These are phyloP conservation scores for Fabriciana adippe DNA, from an alignment of 2,888 invertebrate genomes.

Conservation along the genomic window DNA sequence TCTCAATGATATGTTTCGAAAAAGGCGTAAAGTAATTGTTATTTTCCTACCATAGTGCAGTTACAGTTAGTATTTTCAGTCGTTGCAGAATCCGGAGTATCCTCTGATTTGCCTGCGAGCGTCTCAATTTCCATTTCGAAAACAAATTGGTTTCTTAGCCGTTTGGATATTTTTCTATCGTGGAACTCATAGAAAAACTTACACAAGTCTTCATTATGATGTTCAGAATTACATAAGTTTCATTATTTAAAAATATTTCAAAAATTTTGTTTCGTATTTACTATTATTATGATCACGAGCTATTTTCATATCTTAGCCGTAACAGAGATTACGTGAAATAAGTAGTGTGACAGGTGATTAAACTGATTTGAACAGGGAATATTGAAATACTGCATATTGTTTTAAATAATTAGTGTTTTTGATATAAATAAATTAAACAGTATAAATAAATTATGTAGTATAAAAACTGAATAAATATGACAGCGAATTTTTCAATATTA, in stretches of 20 bases:
- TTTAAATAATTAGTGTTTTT: too few species aligned
- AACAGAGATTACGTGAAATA: too few species aligned
- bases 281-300: too few species aligned
- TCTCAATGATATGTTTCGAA: not conserved
- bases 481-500: too few species aligned
- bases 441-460: too few species aligned
- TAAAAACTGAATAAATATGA: too few species aligned
- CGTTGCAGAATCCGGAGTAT: constrained; percentile 8
- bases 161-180: constrained; percentile 15
- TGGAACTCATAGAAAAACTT: constrained; percentile 2
- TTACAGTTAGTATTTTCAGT: constrained; percentile 7
- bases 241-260: constrained; percentile 6
- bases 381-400: too few species aligned
- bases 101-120: constrained; percentile 12
- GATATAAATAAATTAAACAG: too few species aligned
- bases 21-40: constrained; percentile 4
- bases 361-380: too few species aligned
- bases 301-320: too few species aligned
- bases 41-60: not conserved
- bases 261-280: too few species aligned
- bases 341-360: too few species aligned
- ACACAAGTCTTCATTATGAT: not conserved
- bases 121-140: constrained; percentile 24
- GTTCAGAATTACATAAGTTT: not conserved
- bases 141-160: constrained; percentile 18